Evolutionary conservation across 2,797 vertebrate genomes (phyloP), one percentile per base, ranked within the genome.

Genomic region (Onychomys arenicola): DNA sequence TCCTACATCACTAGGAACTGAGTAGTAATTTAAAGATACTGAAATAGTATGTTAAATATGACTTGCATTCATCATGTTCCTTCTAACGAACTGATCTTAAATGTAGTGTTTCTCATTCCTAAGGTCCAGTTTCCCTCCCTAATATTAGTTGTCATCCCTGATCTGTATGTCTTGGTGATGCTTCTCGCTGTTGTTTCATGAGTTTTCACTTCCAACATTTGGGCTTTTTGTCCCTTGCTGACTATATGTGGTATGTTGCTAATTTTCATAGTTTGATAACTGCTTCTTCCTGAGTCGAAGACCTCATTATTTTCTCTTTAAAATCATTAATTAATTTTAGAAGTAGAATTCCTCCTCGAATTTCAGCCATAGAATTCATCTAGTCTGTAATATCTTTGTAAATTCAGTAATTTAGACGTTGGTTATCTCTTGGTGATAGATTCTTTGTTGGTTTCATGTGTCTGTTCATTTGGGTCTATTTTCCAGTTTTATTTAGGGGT

Each of bases 1-100:
- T 93, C 25, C 81, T 84, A n/a, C 19, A 78, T 11, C 77, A 77
- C 55, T 89, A 29, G n/a, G 76, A 52, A 93, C 49, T 82, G 9
- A 55, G 21, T 69, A 77, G 82, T 75, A 91, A 73, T 55, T 29
- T 69, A 76, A 95, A 89, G 59, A 96, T 88, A 40, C 5, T 85
- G 57, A 82, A 89, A 34, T 89, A 40, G 1, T 84, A 34, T 27
- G n/a, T 43, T 93, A 90, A 82, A 73, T 63, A 4, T 52, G 65
- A 2, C 14, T 65, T 78, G 9, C 8, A 23, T 23, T 80, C 32
- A 80, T 80, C 77, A 1, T 80, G 34, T n/a, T 37, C 86, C 46
- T 57, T 80, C 67, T 29, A 89, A 55, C 34, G 37, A 81, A 43
- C 34, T 37, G 23, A n/a, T 23, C 49, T 49, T 80, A 23, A 80